These are phyloP conservation scores for Mylabris sibirica DNA, from an alignment of 2,888 invertebrate species.

Conservation along the genomic window DNA sequence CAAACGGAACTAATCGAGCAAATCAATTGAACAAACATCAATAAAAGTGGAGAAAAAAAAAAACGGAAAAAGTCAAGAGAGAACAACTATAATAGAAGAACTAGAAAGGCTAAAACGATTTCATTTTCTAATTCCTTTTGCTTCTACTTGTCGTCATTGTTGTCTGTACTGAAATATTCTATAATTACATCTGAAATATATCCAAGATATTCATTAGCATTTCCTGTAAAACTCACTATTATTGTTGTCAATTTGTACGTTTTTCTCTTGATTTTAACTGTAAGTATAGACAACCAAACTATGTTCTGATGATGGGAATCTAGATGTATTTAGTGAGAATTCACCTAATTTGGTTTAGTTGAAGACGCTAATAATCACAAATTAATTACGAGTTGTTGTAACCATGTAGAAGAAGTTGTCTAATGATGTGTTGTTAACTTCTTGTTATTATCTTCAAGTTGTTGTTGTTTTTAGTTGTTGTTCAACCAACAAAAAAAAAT, in stretches of 20 bases:
- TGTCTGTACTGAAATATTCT: not conserved
- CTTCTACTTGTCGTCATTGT: not conserved
- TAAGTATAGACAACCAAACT: not conserved
- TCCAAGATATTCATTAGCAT: not conserved
- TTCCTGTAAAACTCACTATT: not conserved
- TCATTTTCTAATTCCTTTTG: constrained; percentile 1
- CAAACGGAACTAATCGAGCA: constrained; percentile 2
- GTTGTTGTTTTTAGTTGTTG: not conserved
- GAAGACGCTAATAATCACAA: constrained; percentile 30
- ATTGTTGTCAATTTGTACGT: not conserved
- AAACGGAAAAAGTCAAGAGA: not conserved
- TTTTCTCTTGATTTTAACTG: not conserved
- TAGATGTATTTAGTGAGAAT: constrained; percentile 20
- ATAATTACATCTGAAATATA: not conserved
- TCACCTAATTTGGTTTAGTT: constrained; percentile 24
- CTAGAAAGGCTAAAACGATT: constrained; percentile 3
- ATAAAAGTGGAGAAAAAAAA: not conserved
- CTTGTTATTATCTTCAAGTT: constrained; percentile 22
- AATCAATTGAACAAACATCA: not conserved
- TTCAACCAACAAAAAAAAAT: constrained; percentile 17
- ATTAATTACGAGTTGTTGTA: constrained; percentile 30
- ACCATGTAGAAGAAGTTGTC: constrained; percentile 28
- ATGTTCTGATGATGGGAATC: constrained; percentile 24
- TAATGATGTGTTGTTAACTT: constrained; percentile 28
- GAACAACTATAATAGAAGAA: not conserved